A percentile compares a stretch with the other conserved stretches of the same genome.
Evolutionary conservation across 2,113 vertebrate genomes (phyloP).

Genomic region (Myodes glareolus): DNA sequence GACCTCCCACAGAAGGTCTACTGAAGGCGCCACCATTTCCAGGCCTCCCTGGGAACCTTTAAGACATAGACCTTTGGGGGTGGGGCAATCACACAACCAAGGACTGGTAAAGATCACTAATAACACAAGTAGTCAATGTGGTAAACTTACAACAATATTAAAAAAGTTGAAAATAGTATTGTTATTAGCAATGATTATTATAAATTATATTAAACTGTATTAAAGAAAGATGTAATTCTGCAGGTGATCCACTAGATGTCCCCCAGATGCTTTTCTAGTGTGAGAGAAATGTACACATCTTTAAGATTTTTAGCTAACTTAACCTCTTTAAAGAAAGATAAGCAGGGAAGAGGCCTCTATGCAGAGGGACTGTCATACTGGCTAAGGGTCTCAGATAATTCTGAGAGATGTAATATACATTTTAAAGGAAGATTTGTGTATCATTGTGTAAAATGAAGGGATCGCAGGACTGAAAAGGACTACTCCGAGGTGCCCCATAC

Average conservation of each 20-base stretch:
- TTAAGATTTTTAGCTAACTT: neutral
- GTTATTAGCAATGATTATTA: neutral
- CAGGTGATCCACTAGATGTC: constrained; percentile 48
- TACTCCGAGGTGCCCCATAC: accelerated
- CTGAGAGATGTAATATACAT: neutral
- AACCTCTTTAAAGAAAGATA: neutral
- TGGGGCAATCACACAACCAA: neutral
- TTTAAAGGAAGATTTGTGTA: neutral
- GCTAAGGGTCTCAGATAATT: neutral
- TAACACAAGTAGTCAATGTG: neutral
- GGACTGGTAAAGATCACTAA: neutral
- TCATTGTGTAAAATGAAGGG: neutral
- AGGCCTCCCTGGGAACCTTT: neutral
- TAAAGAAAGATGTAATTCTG: neutral
- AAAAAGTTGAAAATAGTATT: neutral
- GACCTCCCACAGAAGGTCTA: neutral
- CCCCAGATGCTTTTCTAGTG: neutral
- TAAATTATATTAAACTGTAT: neutral
- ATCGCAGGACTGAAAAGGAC: neutral
- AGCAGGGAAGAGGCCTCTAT: neutral
- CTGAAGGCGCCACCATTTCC: neutral
- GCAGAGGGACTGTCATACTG: neutral
- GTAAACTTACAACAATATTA: neutral
- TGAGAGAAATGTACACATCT: neutral
- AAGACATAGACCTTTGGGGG: neutral